phyloP scores from a whole-genome alignment of 2,113 vertebrate species.

The Ptychochromis oligacanthus region DNA sequence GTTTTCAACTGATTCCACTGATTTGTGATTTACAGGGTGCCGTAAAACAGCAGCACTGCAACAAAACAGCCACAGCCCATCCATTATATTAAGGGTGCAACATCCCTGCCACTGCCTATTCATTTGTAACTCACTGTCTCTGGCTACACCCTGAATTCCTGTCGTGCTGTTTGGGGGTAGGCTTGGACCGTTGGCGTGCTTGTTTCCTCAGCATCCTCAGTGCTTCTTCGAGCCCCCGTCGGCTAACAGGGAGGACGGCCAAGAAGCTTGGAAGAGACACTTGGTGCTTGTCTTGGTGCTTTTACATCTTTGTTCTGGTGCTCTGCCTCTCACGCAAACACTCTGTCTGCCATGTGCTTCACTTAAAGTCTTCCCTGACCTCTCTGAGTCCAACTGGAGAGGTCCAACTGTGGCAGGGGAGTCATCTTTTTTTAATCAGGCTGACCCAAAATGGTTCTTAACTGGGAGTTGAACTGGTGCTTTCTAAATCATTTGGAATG shows the following conservation, averaged over 20 bases:
- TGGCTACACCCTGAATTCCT: constrained; percentile 63
- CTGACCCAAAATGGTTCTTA: constrained; percentile 53
- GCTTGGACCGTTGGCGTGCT: constrained; percentile 57
- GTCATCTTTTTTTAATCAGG: constrained; percentile 28
- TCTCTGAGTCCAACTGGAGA: constrained; percentile 47
- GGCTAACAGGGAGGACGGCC: constrained; percentile 57
- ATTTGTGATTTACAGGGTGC: constrained; percentile 50
- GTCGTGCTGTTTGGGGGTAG: constrained; percentile 30
- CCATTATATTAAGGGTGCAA: constrained; percentile 22
- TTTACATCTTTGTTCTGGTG: constrained; percentile 56
- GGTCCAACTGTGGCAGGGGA: constrained; percentile 46
- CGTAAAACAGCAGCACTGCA: constrained; percentile 47
- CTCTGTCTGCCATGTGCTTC: constrained; percentile 49
- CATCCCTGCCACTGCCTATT: constrained; percentile 40
- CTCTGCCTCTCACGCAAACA: constrained; percentile 31
- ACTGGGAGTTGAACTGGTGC: constrained; percentile 66
- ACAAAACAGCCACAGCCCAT: constrained; percentile 41
- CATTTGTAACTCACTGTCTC: constrained; percentile 38
- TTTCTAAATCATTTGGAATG: constrained; percentile 69
- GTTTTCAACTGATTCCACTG: constrained; percentile 49
- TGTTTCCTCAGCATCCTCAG: constrained; percentile 45
- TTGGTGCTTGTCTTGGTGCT: constrained; percentile 61
- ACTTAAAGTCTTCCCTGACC: constrained; percentile 41
- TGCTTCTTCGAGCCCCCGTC: constrained; percentile 53
- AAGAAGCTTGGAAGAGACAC: constrained; percentile 66